Evolutionary conservation across 2,888 invertebrate genomes (phyloP), one percentile per base, ranked within the genome.

Genomic region (Euplagia quadripunctaria): DNA sequence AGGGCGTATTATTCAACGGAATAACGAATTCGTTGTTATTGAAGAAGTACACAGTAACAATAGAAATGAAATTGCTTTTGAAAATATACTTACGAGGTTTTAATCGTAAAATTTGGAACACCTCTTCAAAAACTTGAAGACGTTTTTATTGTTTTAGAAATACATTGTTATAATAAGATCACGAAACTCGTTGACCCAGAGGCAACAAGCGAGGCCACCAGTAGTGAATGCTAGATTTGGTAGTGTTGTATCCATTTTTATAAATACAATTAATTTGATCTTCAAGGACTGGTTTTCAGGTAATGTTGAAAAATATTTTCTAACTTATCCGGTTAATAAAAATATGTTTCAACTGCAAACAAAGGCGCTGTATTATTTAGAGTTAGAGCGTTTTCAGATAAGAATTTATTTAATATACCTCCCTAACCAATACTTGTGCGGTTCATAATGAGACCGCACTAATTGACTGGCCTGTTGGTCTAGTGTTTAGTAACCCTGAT

Each of bases 11-110:
- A 68, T 79, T 63, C 55, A 7, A 20, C 31, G 43, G 9, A n/a
- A 3, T 17, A 11, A 14, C 66, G 63, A 64, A 63, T 65, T 66
- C 14, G 69, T 67, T 64, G 71, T 77, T 77, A 81, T 77, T 75
- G 72, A 76, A 81, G 72, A 77, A 72, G 51, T 55, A 55, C 61
- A 72, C 69, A 71, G 75, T 72, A 75, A 72, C 51, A 67, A 63
- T 61, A 66, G 41, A 76, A 71, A 80, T 75, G 66, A 74, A 77
- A 81, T 81, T 75, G 51, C 68, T 58, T 73, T 70, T 69, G 64
- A 64, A 74, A 75, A 74, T 74, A 65, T 73, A 63, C 31, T 61
- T 61, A 61, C 14, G 41, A 49, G n/a, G 64, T 78, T 76, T 73
- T 74, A 52, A 74, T 81, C 64, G 72, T 58, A 74, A 55, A 76